Evolutionary conservation across 2,888 invertebrate species (phyloP).

Genomic region (Parapristionchus giblindavisi): DNA sequence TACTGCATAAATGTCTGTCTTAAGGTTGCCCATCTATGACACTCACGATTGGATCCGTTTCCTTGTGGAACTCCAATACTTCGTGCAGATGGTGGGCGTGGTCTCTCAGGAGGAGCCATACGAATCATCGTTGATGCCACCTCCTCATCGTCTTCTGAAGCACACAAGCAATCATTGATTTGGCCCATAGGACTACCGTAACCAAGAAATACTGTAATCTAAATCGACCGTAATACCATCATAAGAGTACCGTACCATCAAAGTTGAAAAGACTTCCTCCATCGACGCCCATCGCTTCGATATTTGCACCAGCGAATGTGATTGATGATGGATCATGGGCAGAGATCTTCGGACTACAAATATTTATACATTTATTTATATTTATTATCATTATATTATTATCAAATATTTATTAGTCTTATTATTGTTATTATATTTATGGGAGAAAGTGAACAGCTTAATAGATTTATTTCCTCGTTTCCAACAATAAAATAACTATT

Average conservation of each 20-base stretch:
- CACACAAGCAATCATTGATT: no score
- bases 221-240: no score
- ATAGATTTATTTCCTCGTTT: no score
- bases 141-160: constrained; percentile 35
- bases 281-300: constrained; percentile 25
- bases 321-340: constrained; percentile 35
- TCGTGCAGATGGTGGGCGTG: constrained; percentile 52
- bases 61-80: constrained; percentile 43
- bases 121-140: constrained; percentile 24
- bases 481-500: no score
- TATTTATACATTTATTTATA: background rate
- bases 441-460: background rate
- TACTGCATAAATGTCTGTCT: no score
- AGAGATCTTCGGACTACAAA: constrained; percentile 35
- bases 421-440: background rate
- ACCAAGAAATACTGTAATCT: no score
- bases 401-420: background rate
- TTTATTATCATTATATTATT: background rate
- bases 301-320: constrained; percentile 25
- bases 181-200: no score
- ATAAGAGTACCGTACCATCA: constrained; percentile 9
- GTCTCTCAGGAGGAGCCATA: constrained; percentile 45
- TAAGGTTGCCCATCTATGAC: no score
- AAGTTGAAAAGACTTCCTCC: constrained; percentile 35
- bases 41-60: no score